These are phyloP conservation scores for Engystomops pustulosus DNA, from an alignment of 2,113 vertebrate genomes.

Conservation along the genomic window DNA sequence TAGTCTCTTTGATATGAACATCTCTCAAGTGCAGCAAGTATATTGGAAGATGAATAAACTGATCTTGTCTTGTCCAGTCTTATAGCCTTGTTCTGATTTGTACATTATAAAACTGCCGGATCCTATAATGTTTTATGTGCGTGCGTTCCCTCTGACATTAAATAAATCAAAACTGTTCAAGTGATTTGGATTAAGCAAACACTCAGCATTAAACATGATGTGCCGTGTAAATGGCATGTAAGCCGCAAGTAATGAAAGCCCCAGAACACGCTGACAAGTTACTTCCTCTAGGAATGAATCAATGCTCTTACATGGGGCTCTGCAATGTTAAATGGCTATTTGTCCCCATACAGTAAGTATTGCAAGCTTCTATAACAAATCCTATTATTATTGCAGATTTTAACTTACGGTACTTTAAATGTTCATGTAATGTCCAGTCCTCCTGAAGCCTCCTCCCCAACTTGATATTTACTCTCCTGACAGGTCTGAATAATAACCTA, in stretches of 20 bases:
- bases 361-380: background rate
- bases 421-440: background rate
- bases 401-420: background rate
- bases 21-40: background rate
- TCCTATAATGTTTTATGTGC: background rate
- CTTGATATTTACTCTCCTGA: slow-evolving; percentile 53
- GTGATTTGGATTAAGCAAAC: background rate
- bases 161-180: background rate
- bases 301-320: background rate
- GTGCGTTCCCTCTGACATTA: no score
- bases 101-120: background rate
- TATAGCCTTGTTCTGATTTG: background rate
- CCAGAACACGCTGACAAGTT: background rate
- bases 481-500: slow-evolving; percentile 59
- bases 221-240: background rate
- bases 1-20: background rate
- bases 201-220: background rate
- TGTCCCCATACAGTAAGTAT: background rate
- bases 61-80: no score
- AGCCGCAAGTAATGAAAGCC: background rate
- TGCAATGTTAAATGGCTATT: background rate
- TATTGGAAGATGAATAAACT: background rate
- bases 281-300: background rate
- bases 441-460: slow-evolving; percentile 13
- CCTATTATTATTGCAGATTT: slow-evolving; percentile 18